phyloP scores from a whole-genome alignment of 2,888 invertebrate species.

The Sinhomidia bicolor region DNA sequence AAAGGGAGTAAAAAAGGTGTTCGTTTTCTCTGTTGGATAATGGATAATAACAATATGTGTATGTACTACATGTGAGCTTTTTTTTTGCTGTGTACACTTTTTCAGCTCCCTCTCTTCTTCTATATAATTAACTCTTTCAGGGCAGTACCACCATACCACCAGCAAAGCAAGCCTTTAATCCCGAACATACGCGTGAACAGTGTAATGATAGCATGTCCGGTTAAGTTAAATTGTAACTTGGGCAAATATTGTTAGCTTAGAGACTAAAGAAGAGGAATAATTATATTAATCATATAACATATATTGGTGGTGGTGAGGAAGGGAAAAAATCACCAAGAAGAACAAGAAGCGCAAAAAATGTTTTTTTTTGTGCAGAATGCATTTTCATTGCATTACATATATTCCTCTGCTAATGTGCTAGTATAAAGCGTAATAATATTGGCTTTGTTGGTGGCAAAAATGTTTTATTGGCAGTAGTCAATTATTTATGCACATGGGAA shows the following conservation, averaged over 20 bases:
- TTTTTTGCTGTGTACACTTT: neutral
- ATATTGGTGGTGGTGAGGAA: neutral
- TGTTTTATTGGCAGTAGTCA: neutral
- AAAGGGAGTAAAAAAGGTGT: conserved; percentile 30
- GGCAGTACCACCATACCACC: neutral
- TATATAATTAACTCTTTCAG: conserved; percentile 42
- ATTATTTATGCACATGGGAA: neutral
- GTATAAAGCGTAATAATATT: neutral
- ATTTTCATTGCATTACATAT: neutral
- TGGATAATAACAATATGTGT: neutral
- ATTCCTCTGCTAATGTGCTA: neutral
- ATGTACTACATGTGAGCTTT: neutral
- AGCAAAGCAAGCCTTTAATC: neutral
- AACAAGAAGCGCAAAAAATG: neutral
- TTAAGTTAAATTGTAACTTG: conserved; percentile 41
- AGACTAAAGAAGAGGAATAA: neutral
- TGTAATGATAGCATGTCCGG: conserved; percentile 48
- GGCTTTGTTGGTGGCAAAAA: neutral
- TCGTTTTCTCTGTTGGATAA: neutral
- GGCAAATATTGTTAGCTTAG: conserved; percentile 38
- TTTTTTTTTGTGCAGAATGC: conserved; percentile 20
- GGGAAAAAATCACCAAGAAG: neutral
- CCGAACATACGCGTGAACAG: conserved; percentile 17
- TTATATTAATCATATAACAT: too few species aligned
- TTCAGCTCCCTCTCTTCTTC: conserved; percentile 22